Evolutionary conservation across 92 coral and sea anemone genomes (phyloP), one percentile per base, ranked within the genome.

Genomic region (Umimayanthus kanabou): DNA sequence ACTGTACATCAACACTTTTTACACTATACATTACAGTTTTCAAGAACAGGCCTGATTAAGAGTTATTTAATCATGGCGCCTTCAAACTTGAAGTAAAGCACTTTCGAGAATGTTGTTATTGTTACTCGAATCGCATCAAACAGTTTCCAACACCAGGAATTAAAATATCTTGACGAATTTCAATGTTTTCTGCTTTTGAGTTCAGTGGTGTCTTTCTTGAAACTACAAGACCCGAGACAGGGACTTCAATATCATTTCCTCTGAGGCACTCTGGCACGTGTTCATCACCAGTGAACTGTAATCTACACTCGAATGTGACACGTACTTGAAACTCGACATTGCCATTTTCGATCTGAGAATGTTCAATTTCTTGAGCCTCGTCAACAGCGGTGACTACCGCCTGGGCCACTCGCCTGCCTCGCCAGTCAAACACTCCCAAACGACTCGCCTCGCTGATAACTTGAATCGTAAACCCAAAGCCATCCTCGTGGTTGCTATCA

Each of bases 401-500:
- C 73, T 79, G 76, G 42, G 91, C 98, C 25, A 92, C 80, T 13
- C 78, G 73, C 16, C 87, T 82, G 8, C 88, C 92, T n/a, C 72
- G 84, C 40, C 81, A 80, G 76, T 93, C 97, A 58, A 95, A 37
- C 30, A 96, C 92, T 39, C 75, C 70, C 79, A 95, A 95, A 6
- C 58, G 85, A 61, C 89, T 94, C 5, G 94, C 96, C 55, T 88
- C 89, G 39, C 81, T 88, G 18, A 96, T 78, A 50, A 92, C 90
- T 25, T 93, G 90, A 26, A 95, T 88, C 13, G 98, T 90, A 90
- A 96, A 96, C 25, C 94, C 98, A 49, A 88, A 96, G 39, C 99
- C 99, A 33, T 89, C 92, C 23, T 96, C 97, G 14, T 91, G 90
- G 90, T 96, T 95, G 85, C 99, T 96, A 73, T 96, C 99, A 80